These are phyloP conservation scores for Procambarus clarkii DNA, from an alignment of 1,140 invertebrate species.

Conservation along the genomic window DNA sequence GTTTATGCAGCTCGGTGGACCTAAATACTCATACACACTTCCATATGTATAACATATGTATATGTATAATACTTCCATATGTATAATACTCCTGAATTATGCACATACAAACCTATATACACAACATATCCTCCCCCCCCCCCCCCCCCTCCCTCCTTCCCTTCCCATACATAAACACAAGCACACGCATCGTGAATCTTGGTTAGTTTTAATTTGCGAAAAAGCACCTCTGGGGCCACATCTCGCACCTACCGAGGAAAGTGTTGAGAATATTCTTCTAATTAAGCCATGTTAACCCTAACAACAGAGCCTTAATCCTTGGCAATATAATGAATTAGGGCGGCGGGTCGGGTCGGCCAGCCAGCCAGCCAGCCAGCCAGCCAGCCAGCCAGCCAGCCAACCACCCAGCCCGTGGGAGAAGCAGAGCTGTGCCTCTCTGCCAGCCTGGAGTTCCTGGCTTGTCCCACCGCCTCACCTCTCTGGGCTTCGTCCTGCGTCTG, in stretches of 20 bases:
- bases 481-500: constrained; percentile 14
- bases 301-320: constrained; percentile 36
- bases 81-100: no score
- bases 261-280: constrained; percentile 50
- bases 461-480: not conserved
- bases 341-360: not conserved
- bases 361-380: no score
- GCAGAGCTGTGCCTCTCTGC: constrained; percentile 8
- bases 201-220: not conserved
- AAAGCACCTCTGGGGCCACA: not conserved
- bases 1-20: no score
- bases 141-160: no score
- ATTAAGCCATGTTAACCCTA: constrained; percentile 55
- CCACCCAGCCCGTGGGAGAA: not conserved
- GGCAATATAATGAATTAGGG: constrained; percentile 53
- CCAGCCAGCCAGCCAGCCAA: no score
- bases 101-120: no score
- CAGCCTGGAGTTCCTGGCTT: not conserved
- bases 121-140: no score
- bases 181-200: no score
- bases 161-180: no score
- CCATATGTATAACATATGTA: no score
- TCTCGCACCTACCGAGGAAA: not conserved
- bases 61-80: no score
- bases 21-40: no score